phyloP scores from a whole-genome alignment of 2,888 invertebrate genomes.

The Machimus atricapillus region DNA sequence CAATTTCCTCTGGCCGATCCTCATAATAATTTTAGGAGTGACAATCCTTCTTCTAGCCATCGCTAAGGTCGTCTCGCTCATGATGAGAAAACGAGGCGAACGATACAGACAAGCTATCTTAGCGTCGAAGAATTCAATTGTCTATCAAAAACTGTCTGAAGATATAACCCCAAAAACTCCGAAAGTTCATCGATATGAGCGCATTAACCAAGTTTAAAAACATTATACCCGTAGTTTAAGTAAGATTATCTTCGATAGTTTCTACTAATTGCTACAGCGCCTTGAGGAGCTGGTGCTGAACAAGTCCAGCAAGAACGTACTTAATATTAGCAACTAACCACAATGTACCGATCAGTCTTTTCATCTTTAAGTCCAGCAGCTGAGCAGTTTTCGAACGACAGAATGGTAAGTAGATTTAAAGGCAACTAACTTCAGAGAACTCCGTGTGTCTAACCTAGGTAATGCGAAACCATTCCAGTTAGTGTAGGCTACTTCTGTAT shows the following conservation, averaged over 20 bases:
- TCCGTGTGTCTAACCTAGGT: not conserved
- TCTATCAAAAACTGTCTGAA: constrained; percentile 81
- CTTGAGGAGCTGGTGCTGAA: not conserved
- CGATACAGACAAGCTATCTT: constrained; percentile 63
- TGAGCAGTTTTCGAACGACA: not conserved
- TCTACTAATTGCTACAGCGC: constrained; percentile 1
- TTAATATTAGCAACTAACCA: constrained; percentile 9
- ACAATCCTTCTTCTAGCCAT: constrained; percentile 65
- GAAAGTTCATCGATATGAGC: constrained; percentile 71
- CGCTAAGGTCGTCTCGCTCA: constrained; percentile 64
- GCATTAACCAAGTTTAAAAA: constrained; percentile 64
- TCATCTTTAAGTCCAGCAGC: constrained; percentile 9
- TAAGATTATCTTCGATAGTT: constrained; percentile 17
- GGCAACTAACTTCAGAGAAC: not conserved
- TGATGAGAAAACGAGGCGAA: constrained; percentile 65
- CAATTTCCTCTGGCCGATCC: constrained; percentile 66
- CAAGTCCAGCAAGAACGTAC: not conserved
- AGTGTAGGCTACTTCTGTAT: not conserved
- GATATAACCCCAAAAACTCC: constrained; percentile 72
- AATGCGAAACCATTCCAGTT: constrained; percentile 5
- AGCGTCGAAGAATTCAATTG: constrained; percentile 65
- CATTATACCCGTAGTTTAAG: not conserved
- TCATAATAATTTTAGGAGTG: constrained; percentile 68
- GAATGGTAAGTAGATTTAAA: constrained; percentile 1
- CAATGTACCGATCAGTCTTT: not conserved